These are phyloP conservation scores for Pogona vitticeps DNA, from an alignment of 2,113 vertebrate genomes.

Conservation along the genomic window DNA sequence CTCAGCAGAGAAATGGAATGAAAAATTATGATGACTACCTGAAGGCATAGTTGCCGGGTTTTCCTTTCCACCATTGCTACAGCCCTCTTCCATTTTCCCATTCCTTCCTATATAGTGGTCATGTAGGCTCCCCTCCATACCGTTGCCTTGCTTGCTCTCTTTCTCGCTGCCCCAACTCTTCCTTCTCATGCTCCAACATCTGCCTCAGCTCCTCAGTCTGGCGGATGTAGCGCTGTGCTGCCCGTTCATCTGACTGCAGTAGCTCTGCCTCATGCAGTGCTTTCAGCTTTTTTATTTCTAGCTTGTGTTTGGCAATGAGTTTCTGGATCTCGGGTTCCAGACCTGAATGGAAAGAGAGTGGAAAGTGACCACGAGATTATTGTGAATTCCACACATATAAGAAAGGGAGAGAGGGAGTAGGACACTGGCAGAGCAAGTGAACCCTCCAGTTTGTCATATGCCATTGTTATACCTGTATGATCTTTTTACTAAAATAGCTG, in stretches of 20 bases:
- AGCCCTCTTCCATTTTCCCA: background rate
- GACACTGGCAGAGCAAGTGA: background rate
- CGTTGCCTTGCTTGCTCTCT: slow-evolving; percentile 84
- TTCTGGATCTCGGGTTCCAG: slow-evolving; percentile 97
- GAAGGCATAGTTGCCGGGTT: background rate
- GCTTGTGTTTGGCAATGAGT: slow-evolving; percentile 89
- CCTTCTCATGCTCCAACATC: slow-evolving; percentile 85
- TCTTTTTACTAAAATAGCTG: background rate
- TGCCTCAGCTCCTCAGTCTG: slow-evolving; percentile 85
- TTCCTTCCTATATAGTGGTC: background rate
- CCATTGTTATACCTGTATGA: background rate
- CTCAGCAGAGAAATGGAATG: background rate
- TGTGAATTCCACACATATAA: rapidly evolving
- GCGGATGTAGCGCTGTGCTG: slow-evolving; percentile 78
- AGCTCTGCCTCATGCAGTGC: slow-evolving; percentile 90
- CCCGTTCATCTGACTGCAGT: slow-evolving; percentile 83
- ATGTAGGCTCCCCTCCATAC: slow-evolving; percentile 51
- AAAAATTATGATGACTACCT: background rate
- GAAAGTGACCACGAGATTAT: rapidly evolving
- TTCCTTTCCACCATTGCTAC: background rate
- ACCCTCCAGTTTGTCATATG: no score
- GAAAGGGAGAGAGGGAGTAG: background rate
- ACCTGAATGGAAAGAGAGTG: slow-evolving; percentile 66
- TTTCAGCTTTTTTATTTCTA: slow-evolving; percentile 88
- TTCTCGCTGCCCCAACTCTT: slow-evolving; percentile 85